Percentiles rank a stretch among this genome's conserved stretches.
Evolutionary conservation across 2,888 invertebrate genomes (phyloP).

Genomic region (Drosophila atripex): DNA sequence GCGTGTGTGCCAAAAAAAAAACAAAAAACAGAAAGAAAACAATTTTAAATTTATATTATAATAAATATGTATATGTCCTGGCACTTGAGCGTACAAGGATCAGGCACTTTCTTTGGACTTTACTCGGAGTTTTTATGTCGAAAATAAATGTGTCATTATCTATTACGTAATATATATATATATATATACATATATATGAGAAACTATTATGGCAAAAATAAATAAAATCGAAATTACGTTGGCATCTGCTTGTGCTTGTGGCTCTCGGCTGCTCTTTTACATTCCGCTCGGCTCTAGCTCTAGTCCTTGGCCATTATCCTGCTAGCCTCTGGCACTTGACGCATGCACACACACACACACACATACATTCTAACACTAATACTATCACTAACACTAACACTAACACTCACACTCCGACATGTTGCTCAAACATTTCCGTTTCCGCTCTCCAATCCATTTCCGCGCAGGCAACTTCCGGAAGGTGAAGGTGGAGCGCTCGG

Average conservation of each 20-base stretch:
- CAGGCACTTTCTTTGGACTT: constrained; percentile 26
- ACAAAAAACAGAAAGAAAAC: too few species aligned
- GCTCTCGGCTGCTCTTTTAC: constrained; percentile 19
- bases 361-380: too few species aligned
- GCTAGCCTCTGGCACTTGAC: neutral
- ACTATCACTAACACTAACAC: too few species aligned
- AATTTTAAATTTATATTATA: constrained; percentile 22
- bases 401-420: neutral
- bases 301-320: neutral
- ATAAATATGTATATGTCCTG: constrained; percentile 11
- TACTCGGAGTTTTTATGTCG: constrained; percentile 35
- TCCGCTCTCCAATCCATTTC: constrained; percentile 7
- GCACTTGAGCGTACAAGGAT: constrained; percentile 17
- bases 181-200: neutral
- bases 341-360: too few species aligned
- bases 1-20: constrained; percentile 26
- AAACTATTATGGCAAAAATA: constrained; percentile 34
- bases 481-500: constrained; percentile 79
- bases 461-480: constrained; percentile 79
- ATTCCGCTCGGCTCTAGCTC: constrained; percentile 1
- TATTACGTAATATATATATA: constrained; percentile 1
- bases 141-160: constrained; percentile 26
- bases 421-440: constrained; percentile 23
- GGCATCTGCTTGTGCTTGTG: constrained; percentile 35
- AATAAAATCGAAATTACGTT: constrained; percentile 23